These are phyloP conservation scores for Phylloscopus whistleri DNA, from an alignment of 2,113 vertebrate species.

Conservation along the genomic window DNA sequence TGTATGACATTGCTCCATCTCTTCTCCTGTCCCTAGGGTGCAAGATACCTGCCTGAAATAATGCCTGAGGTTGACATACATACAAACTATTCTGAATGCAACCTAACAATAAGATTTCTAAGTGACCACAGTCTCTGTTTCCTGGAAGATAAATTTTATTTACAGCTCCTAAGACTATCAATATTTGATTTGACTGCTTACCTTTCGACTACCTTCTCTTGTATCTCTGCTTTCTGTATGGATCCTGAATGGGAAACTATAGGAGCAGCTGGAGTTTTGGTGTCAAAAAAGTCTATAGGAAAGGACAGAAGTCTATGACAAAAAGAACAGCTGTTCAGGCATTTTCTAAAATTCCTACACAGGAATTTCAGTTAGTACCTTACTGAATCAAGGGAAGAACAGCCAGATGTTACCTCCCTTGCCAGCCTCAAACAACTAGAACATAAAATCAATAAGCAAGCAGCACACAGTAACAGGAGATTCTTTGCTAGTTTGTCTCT, in stretches of 20 bases:
- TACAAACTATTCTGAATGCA: not conserved
- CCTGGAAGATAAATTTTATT: not conserved
- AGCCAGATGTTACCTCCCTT: not conserved
- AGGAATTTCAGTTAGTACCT: not conserved
- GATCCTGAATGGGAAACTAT: conserved; percentile 87
- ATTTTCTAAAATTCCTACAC: not conserved
- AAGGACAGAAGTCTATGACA: not conserved
- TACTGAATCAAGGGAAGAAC: not conserved
- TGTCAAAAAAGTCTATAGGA: conserved; percentile 81
- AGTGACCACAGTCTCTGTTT: not conserved
- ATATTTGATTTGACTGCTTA: not conserved
- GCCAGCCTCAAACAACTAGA: not conserved
- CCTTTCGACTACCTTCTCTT: conserved; percentile 80
- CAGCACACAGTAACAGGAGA: not conserved
- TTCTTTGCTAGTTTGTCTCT: not conserved
- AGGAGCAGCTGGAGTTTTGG: conserved; percentile 72
- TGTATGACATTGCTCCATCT: not conserved
- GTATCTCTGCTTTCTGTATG: conserved; percentile 84
- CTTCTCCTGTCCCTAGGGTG: not conserved
- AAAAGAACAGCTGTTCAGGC: not conserved
- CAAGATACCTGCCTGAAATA: not conserved
- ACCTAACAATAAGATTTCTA: not conserved
- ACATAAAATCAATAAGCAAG: not conserved
- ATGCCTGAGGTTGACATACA: not conserved
- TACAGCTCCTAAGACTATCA: not conserved